Evolutionary conservation across 92 coral and sea anemone genomes (phyloP).

Genomic region (Plumapathes pennacea): DNA sequence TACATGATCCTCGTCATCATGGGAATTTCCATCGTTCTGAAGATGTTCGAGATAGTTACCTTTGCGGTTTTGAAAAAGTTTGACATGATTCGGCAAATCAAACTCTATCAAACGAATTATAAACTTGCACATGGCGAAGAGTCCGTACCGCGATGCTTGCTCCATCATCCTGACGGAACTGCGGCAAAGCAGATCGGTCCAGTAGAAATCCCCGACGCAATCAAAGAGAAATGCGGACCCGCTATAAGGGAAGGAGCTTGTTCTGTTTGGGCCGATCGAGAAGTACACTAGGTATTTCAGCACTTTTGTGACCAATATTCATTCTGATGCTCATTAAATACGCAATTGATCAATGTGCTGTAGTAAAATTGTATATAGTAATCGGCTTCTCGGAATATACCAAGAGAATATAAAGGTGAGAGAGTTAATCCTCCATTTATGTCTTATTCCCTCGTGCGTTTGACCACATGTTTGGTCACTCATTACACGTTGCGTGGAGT

Average conservation of each 20-base stretch:
- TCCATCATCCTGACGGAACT: constrained; percentile 1
- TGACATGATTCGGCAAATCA: constrained; percentile 73
- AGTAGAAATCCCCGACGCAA: constrained; percentile 38
- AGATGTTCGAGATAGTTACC: constrained; percentile 36
- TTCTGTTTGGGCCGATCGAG: constrained; percentile 26
- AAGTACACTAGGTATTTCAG: no score
- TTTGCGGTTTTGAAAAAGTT: constrained; percentile 39
- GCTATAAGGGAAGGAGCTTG: constrained; percentile 13
- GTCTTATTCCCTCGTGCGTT: no score
- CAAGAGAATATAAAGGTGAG: no score
- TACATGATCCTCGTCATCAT: constrained; percentile 52
- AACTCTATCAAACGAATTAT: constrained; percentile 32
- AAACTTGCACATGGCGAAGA: constrained; percentile 12
- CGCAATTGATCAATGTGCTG: no score
- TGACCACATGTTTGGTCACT: no score
- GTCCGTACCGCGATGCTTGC: constrained; percentile 14
- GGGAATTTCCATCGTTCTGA: constrained; percentile 44
- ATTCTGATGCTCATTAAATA: no score
- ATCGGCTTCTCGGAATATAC: no score
- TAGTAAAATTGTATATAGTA: no score
- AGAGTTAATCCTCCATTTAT: no score
- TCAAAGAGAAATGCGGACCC: constrained; percentile 47
- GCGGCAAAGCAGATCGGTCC: constrained; percentile 28
- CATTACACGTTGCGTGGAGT: no score
- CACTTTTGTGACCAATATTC: no score